Evolutionary conservation across 2,888 invertebrate species (phyloP).

Genomic region (Leptopilina myrica): DNA sequence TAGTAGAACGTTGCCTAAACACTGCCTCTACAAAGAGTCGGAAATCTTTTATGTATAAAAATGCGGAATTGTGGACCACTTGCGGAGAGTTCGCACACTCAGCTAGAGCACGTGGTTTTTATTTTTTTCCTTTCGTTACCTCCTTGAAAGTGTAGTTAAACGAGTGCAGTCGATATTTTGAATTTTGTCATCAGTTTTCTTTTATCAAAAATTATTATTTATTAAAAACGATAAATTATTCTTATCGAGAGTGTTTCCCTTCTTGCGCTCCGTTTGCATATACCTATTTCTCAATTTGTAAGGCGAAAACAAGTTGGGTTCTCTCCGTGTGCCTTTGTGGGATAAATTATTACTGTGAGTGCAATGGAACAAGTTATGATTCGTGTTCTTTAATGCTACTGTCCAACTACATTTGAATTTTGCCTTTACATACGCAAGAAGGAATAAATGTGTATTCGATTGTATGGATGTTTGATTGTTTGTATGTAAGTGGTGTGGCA

Average conservation of each 20-base stretch:
- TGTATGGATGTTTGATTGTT: no score
- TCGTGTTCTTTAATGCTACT: constrained; percentile 39
- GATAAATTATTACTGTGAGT: constrained; percentile 52
- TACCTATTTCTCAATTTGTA: constrained; percentile 29
- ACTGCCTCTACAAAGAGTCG: constrained; percentile 70
- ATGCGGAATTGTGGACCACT: constrained; percentile 65
- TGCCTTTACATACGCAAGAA: constrained; percentile 26
- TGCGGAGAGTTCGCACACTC: constrained; percentile 74
- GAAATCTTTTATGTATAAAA: constrained; percentile 70
- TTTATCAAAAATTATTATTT: background rate
- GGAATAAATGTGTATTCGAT: background rate
- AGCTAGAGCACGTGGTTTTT: constrained; percentile 55
- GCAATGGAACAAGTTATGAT: constrained; percentile 47
- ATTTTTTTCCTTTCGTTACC: constrained; percentile 44
- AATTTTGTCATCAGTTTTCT: background rate
- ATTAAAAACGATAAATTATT: background rate
- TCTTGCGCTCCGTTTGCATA: background rate
- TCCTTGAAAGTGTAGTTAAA: constrained; percentile 32
- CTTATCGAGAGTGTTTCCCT: background rate
- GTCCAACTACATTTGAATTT: constrained; percentile 29
- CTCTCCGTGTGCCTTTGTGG: constrained; percentile 2
- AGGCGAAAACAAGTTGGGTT: constrained; percentile 14
- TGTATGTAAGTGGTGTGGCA: background rate
- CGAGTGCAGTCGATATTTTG: constrained; percentile 13
- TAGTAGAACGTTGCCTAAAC: constrained; percentile 55